Conservation (phyloP, 1,140 invertebrate genomes). For the Caenorhabditis briggsae region DNA sequence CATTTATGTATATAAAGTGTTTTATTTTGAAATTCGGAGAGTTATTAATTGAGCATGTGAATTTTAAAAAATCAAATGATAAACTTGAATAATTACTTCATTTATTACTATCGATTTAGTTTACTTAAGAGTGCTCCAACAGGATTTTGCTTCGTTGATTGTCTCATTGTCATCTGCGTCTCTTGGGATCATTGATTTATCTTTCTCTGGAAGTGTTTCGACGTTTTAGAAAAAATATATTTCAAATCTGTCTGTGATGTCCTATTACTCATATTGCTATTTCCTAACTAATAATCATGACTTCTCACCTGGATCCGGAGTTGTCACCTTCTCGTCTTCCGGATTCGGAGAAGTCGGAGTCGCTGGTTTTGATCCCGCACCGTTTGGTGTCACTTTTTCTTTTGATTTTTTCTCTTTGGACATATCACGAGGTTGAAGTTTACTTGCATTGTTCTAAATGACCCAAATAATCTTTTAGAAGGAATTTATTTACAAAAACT, state of each 20-base stretch:
- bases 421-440: constrained; percentile 5
- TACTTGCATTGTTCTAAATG: neutral
- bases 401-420: constrained; percentile 3
- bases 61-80: too few species aligned
- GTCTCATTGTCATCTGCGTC: constrained; percentile 2
- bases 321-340: neutral
- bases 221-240: too few species aligned
- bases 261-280: too few species aligned
- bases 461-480: neutral
- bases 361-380: neutral
- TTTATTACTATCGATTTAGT: too few species aligned
- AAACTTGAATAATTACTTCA: too few species aligned
- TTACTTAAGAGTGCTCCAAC: neutral
- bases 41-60: too few species aligned
- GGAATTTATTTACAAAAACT: neutral
- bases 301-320: neutral
- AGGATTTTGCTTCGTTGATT: neutral
- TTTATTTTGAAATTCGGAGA: too few species aligned
- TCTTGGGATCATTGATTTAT: neutral
- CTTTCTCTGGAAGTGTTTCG: neutral
- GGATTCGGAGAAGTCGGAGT: neutral
- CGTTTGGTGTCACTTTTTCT: neutral
- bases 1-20: too few species aligned
- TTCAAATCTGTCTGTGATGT: too few species aligned
- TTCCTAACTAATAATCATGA: too few species aligned